Percentiles rank a stretch among this genome's conserved stretches.
Evolutionary conservation across 2,113 vertebrate species (phyloP).

Genomic region (Notechis scutatus): DNA sequence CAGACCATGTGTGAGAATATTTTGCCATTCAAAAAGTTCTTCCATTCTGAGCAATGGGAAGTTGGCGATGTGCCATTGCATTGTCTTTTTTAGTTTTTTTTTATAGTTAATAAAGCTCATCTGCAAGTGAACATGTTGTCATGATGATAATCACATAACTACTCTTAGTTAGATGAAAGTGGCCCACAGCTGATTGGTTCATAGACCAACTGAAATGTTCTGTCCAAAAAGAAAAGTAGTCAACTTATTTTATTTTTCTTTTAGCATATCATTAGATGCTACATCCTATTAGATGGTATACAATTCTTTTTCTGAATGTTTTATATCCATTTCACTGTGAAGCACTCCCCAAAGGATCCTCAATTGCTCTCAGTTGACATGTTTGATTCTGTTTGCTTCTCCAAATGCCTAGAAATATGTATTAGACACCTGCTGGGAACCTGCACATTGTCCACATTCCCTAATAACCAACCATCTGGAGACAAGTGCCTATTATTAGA

Average conservation of each 20-base stretch:
- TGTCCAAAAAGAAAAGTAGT: conserved; percentile 9
- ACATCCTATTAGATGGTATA: background rate
- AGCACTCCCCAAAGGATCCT: background rate
- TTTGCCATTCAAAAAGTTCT: background rate
- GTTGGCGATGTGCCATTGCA: background rate
- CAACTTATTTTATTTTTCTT: conserved; percentile 30
- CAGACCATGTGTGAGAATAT: background rate
- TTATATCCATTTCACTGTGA: background rate
- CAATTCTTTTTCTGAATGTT: conserved; percentile 26
- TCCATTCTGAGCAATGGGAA: background rate
- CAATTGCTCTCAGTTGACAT: conserved; percentile 11
- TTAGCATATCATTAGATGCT: background rate
- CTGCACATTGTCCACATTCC: background rate
- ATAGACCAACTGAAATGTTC: background rate
- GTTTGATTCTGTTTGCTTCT: background rate
- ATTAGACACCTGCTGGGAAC: background rate
- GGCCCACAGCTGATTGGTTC: background rate
- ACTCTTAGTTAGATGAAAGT: background rate
- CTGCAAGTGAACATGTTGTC: background rate
- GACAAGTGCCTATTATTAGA: background rate
- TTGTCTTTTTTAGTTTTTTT: background rate
- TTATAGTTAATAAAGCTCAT: background rate
- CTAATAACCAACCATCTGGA: background rate
- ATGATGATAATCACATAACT: background rate
- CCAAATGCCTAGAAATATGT: background rate